Conservation (phyloP, 53 echinoderm and acorn worm species). For the Paracentrotus lividus region DNA sequence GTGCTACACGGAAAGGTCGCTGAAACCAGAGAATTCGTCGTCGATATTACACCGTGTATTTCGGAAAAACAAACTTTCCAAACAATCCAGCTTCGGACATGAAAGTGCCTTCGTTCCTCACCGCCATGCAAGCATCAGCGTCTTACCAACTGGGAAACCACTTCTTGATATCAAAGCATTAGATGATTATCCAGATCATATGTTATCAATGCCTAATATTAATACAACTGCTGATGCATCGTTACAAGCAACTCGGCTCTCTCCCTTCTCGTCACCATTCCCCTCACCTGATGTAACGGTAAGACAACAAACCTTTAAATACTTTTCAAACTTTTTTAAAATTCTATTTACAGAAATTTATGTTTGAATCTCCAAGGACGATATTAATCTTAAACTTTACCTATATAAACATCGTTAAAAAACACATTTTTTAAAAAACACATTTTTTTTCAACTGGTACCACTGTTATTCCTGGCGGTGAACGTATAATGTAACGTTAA, state of each 20-base stretch:
- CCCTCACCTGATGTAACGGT: constrained; percentile 79
- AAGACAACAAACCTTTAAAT: too few relatives aligned
- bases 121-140: constrained; percentile 59
- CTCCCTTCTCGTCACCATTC: constrained; percentile 74
- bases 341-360: too few relatives aligned
- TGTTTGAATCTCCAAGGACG: too few relatives aligned
- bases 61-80: constrained; percentile 45
- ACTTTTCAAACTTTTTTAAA: too few relatives aligned
- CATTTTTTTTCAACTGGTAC: too few relatives aligned
- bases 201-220: constrained; percentile 46
- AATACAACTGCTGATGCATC: neutral
- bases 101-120: constrained; percentile 45
- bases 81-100: constrained; percentile 9
- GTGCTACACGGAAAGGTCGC: constrained; percentile 40
- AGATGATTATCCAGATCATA: neutral
- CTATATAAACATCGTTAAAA: too few relatives aligned
- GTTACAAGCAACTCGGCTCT: constrained; percentile 11
- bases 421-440: too few relatives aligned
- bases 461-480: too few relatives aligned
- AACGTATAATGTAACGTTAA: neutral
- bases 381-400: too few relatives aligned
- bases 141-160: neutral
- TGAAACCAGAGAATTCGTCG: neutral
- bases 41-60: constrained; percentile 57
- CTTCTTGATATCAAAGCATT: constrained; percentile 18